phyloP scores from a whole-genome alignment of 2,797 vertebrate genomes.

The Aldrovandia affinis region DNA sequence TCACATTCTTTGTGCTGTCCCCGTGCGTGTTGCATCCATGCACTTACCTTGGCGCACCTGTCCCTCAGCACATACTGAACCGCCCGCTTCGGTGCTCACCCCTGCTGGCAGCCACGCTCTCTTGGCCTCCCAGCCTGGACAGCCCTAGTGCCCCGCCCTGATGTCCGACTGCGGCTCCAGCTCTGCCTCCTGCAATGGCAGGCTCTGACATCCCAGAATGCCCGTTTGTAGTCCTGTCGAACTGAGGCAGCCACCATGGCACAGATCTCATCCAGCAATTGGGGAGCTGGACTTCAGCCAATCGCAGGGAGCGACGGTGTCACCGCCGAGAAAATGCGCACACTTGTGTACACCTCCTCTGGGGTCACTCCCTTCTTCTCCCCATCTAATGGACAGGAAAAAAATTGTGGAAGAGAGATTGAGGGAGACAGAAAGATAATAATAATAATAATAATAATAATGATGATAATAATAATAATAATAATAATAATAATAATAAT shows the following conservation, averaged over 20 bases:
- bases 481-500: too few species aligned
- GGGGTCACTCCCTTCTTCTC: slow-evolving; percentile 81
- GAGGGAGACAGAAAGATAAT: neutral
- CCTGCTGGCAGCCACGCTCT: slow-evolving; percentile 82
- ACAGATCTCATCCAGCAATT: slow-evolving; percentile 78
- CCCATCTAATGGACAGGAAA: slow-evolving; percentile 70
- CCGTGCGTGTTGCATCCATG: neutral
- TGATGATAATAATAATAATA: too few species aligned
- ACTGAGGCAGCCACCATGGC: slow-evolving; percentile 65
- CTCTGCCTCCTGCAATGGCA: neutral
- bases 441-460: too few species aligned
- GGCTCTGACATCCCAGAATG: neutral
- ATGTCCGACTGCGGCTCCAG: slow-evolving; percentile 21
- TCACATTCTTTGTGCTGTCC: too few species aligned
- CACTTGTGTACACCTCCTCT: slow-evolving; percentile 81
- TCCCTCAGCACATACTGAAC: slow-evolving; percentile 77
- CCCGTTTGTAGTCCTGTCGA: neutral
- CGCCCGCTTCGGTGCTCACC: slow-evolving; percentile 78
- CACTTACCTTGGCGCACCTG: slow-evolving; percentile 59
- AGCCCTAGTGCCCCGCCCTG: slow-evolving; percentile 50
- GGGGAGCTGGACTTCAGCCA: slow-evolving; percentile 83
- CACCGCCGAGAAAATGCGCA: slow-evolving; percentile 71
- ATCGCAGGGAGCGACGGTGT: slow-evolving; percentile 67
- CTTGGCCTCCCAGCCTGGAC: slow-evolving; percentile 77
- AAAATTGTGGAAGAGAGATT: neutral